These are phyloP conservation scores for Electrona antarctica DNA, from an alignment of 2,113 vertebrate genomes.

Conservation along the genomic window DNA sequence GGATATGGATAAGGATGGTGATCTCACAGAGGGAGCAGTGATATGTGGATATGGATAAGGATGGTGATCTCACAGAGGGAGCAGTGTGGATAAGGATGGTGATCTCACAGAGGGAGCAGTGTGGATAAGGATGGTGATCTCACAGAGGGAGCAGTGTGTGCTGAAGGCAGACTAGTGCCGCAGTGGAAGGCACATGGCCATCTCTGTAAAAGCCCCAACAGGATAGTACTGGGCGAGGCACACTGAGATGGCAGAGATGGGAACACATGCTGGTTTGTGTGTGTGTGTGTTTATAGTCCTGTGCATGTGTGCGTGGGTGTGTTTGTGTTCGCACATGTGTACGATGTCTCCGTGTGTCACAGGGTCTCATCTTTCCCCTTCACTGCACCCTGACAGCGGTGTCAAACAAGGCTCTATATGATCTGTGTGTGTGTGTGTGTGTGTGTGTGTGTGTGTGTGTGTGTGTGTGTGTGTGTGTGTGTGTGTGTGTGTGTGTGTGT, in stretches of 20 bases:
- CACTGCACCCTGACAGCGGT: constrained; percentile 79
- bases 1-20: no score
- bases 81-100: no score
- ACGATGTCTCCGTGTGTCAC: constrained; percentile 64
- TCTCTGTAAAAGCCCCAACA: constrained; percentile 48
- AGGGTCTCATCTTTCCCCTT: constrained; percentile 74
- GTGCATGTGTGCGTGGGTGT: constrained; percentile 24
- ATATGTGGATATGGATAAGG: no score
- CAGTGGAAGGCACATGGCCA: constrained; percentile 17
- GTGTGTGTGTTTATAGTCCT: neutral
- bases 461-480: constrained; percentile 35
- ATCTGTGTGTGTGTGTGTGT: constrained; percentile 66
- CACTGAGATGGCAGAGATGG: constrained; percentile 47
- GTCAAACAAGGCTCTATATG: constrained; percentile 75
- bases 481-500: constrained; percentile 6
- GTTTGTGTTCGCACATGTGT: constrained; percentile 47
- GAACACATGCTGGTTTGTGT: constrained; percentile 29
- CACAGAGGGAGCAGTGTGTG: no score
- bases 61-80: no score
- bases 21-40: no score
- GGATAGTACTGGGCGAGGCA: constrained; percentile 19
- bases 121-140: no score
- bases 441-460: constrained; percentile 64
- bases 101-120: no score
- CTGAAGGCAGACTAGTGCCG: no score